These are phyloP conservation scores for Gastrophysa polygoni DNA, from an alignment of 2,888 invertebrate genomes.

Conservation along the genomic window DNA sequence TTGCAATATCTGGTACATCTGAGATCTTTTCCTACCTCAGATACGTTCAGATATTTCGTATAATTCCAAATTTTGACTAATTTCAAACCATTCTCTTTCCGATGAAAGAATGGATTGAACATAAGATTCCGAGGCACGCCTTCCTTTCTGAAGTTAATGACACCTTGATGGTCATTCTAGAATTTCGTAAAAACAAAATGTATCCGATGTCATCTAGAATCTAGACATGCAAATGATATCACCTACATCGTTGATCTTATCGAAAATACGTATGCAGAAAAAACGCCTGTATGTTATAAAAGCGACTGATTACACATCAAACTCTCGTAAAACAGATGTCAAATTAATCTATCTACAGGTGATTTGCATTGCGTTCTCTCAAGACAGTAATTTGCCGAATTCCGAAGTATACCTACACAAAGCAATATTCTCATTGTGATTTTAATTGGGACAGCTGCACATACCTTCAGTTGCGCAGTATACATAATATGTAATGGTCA, in stretches of 20 bases:
- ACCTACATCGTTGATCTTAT: not conserved
- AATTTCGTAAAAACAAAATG: no score
- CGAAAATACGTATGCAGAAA: not conserved
- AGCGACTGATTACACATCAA: not conserved
- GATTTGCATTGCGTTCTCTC: conserved; percentile 47
- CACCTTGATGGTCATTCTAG: no score
- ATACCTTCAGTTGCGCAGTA: not conserved
- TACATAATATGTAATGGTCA: not conserved
- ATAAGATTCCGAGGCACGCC: no score
- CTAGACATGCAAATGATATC: not conserved
- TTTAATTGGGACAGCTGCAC: conserved; percentile 1
- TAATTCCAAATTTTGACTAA: no score
- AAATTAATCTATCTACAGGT: conserved; percentile 41
- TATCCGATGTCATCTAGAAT: not conserved
- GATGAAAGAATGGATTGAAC: no score
- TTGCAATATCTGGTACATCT: no score
- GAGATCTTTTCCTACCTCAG: no score
- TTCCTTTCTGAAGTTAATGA: no score
- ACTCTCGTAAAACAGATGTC: conserved; percentile 45
- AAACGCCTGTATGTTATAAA: not conserved
- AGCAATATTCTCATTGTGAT: not conserved
- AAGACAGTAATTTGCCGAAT: conserved; percentile 48
- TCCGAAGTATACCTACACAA: conserved; percentile 38
- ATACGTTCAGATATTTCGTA: no score
- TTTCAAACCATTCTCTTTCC: no score